Base-by-base conservation (phyloP, 1,140 invertebrate genomes). In the Chrysoperla carnea region DNA sequence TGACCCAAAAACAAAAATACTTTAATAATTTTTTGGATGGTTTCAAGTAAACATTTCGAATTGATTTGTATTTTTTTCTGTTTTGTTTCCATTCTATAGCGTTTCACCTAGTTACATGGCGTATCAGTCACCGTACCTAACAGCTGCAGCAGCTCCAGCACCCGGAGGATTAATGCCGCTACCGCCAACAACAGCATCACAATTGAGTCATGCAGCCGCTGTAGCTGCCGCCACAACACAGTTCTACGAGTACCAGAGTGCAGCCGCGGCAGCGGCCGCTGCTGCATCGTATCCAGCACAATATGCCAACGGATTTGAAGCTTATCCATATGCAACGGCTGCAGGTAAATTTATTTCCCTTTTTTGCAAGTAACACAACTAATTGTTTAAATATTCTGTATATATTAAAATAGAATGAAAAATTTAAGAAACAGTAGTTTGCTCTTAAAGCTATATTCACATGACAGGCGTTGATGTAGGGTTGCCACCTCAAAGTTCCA, bases 201-300 rank as follows among this genome's bases (percentile, higher is more conserved):
- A 74, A 53, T 56, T 82, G 43, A 75, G 73, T 52, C 78, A 81
- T 57, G 78, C 78, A 2, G 76, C 77, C 27, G 76, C 78, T 1
- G 67, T 81, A 29, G 76, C 76, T 9, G 76, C 76, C 4, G 75
- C 76, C 4, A 75, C 78, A 37, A 73, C 77, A 37, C 73, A 80
- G 49, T 81, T 80, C 56, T 81, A 81, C 57, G 78, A 81, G 56
- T 81, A 81, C 49, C 73, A 75, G 47, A 74, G 72, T 43, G 65
- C 66, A 23, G 65, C 64, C 31, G 71, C 68, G 13, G 74, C 73
- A 2, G 75, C 76, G 6, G 76, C 77, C 0, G 75, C 75, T 2
- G 69, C 69, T 29, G 69, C 70, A 5, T 72, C 73, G 0, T 80
- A 80, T 50, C 75, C 77, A 7, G 71, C 76, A 35, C 75, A 78